Conservation (phyloP, 1,140 invertebrate genomes). For the Sinonovacula constricta region DNA sequence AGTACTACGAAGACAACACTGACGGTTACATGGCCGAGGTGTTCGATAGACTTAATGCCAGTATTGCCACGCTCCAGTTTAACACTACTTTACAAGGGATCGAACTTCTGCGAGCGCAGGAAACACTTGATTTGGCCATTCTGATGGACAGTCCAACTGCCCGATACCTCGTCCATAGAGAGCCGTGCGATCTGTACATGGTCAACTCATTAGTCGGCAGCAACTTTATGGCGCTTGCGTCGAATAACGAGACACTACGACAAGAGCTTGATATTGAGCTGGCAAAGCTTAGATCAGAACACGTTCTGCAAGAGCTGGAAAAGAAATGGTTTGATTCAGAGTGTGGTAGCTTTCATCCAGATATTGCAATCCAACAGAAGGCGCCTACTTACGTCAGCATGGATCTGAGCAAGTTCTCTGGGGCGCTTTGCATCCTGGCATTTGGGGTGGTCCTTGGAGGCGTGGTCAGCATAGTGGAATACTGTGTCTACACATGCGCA, state of each 20-base stretch:
- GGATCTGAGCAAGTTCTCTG: too few relatives aligned
- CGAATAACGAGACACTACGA: constrained; percentile 9
- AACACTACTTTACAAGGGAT: too few relatives aligned
- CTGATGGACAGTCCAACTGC: constrained; percentile 94
- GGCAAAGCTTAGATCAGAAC: constrained; percentile 54
- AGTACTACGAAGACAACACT: constrained; percentile 29
- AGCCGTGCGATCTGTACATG: constrained; percentile 62
- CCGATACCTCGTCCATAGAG: constrained; percentile 32
- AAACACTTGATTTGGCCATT: constrained; percentile 87
- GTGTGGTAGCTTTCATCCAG: too few relatives aligned
- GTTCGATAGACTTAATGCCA: too few relatives aligned
- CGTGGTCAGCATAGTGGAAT: too few relatives aligned
- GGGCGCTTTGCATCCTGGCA: too few relatives aligned
- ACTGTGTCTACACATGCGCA: too few relatives aligned
- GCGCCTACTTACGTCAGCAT: too few relatives aligned
- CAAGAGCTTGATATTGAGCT: constrained; percentile 47
- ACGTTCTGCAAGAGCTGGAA: constrained; percentile 50
- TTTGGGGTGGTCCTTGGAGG: too few relatives aligned
- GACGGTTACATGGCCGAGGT: constrained; percentile 20
- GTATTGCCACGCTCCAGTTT: too few relatives aligned
- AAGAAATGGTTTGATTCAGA: constrained; percentile 59
- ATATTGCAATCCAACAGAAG: too few relatives aligned
- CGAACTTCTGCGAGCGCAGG: too few relatives aligned
- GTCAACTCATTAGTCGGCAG: constrained; percentile 48
- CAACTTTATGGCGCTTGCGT: constrained; percentile 50